Evolutionary conservation across 1,140 invertebrate species (phyloP), one percentile per base, ranked within the genome.

Genomic region (Sycophaga agraensis): DNA sequence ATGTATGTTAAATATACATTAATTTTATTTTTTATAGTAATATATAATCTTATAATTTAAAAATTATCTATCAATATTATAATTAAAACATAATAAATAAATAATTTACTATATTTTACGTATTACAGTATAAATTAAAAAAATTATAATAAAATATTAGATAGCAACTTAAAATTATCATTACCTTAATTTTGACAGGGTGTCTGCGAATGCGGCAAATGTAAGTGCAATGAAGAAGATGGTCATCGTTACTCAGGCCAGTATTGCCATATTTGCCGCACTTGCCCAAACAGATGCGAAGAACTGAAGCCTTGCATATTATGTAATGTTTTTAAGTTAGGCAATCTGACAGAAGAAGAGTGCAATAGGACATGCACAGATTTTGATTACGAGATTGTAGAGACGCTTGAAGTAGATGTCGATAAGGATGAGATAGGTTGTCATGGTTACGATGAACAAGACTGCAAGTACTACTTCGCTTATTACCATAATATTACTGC

Each of bases 221-320:
- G 97, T 76, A 86, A 86, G 35, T 99, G 96, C 71, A 81, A 85
- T 28, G 82, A 87, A 67, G 81, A 85, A 59, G 78, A 84, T 35
- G 79, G 82, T 0, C 86, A 84, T 62, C 77, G 89, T 66, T 98
- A 89, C 68, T 90, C 93, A 2, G 94, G 93, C 39, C 86, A 85
- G 63, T 92, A 86, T 70, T 99, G 98, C 80, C 93, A 99, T 71
- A 91, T 95, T 64, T 99, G 97, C 74, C 92, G 94, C 4, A 93
- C 92, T 0, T 97, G 95, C 76, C 89, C 90, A 6, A 89, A 88
- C 19, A 87, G 90, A 17, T 98, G 97, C 76, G 85, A 89, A 21
- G 91, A 96, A 69, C 88, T 96, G 68, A 92, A 90, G 73, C 86
- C 90, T 39, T 99, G 97, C 79, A 94, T 99, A 14, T 88, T 97